A percentile compares a stretch with the other conserved stretches of the same genome.
Evolutionary conservation across 1,140 invertebrate genomes (phyloP).

Genomic region (Lethrus apterus): DNA sequence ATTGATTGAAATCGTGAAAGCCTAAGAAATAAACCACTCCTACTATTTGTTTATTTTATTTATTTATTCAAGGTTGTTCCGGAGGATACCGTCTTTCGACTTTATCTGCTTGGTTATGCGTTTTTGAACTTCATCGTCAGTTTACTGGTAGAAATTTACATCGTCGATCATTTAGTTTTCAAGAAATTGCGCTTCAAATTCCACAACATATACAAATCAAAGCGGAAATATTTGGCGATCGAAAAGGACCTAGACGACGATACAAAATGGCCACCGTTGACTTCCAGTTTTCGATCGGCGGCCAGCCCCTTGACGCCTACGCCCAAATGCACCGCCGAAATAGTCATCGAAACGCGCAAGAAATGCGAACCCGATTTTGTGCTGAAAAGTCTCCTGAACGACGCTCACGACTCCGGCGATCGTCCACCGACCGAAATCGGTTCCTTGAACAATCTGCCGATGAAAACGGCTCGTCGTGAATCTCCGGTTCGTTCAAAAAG

Average conservation of each 20-base stretch:
- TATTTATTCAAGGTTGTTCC: too few species aligned
- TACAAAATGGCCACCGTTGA: constrained; percentile 53
- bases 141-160: constrained; percentile 52
- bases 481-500: constrained; percentile 4
- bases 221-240: constrained; percentile 52
- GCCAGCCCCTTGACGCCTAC: constrained; percentile 32
- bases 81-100: constrained; percentile 52
- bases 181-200: constrained; percentile 46
- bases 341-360: constrained; percentile 39
- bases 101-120: constrained; percentile 54
- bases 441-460: constrained; percentile 4
- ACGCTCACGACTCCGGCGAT: background rate
- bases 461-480: background rate
- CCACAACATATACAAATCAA: constrained; percentile 51
- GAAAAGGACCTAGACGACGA: constrained; percentile 50
- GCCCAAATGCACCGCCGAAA: constrained; percentile 42
- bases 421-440: background rate
- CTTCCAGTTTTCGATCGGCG: constrained; percentile 36
- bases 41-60: too few species aligned
- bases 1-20: too few species aligned
- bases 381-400: constrained; percentile 2
- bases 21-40: too few species aligned
- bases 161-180: constrained; percentile 55
- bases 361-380: constrained; percentile 11
- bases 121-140: constrained; percentile 53